Evolutionary conservation across 1,140 invertebrate genomes (phyloP).

Genomic region (Coenobita brevimanus): DNA sequence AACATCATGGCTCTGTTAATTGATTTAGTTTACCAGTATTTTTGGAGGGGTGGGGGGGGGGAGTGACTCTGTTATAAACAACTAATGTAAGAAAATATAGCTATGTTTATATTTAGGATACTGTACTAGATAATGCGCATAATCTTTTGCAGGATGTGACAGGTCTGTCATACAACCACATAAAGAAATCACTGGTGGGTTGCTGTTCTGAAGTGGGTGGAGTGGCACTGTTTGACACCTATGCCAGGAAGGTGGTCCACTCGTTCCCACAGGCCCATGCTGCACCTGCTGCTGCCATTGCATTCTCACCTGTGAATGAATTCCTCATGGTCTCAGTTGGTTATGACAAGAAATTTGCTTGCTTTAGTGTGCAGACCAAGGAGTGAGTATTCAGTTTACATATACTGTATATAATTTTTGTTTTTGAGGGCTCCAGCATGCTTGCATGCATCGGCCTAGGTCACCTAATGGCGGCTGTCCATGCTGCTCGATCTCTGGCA

Average conservation of each 20-base stretch:
- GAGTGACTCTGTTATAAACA: background rate
- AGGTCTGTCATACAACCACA: conserved; percentile 72
- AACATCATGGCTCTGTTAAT: no score
- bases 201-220: conserved; percentile 73
- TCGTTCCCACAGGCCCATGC: conserved; percentile 71
- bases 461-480: no score
- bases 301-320: conserved; percentile 74
- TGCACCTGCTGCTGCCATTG: conserved; percentile 73
- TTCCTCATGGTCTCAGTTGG: conserved; percentile 74
- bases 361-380: conserved; percentile 73
- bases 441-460: no score
- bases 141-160: conserved; percentile 30
- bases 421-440: no score
- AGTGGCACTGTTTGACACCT: conserved; percentile 73
- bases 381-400: conserved; percentile 70
- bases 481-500: no score
- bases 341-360: conserved; percentile 74
- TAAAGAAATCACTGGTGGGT: conserved; percentile 72
- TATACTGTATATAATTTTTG: no score
- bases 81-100: background rate
- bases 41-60: no score
- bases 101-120: background rate
- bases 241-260: conserved; percentile 71
- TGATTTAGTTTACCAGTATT: no score
- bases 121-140: background rate